Base-by-base conservation (phyloP, 2,888 invertebrate species). In the Buathra laborator region DNA sequence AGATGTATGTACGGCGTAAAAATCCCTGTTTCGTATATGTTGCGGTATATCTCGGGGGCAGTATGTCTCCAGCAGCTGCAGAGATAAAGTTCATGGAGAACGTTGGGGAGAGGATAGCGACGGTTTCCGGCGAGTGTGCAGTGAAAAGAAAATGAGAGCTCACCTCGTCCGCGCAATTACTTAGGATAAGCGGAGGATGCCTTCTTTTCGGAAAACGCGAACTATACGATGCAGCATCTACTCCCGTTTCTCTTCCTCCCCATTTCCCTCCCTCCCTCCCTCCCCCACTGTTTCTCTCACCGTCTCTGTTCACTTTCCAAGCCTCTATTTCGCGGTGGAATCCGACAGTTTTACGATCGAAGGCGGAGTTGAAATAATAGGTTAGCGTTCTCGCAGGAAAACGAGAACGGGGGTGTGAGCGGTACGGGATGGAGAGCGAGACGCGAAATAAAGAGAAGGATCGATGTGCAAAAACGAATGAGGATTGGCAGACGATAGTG, bases 291-390 rank as follows among this genome's bases (percentile, higher is more conserved):
- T 53, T 10, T 56, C 56, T 9, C 19, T 24, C 56, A 10, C 19
- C 9, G 56, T 51, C 44, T 59, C 32, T 70, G 66, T 56, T n/a
- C 66, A 59, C 29, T 81, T 76, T 80, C 59, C 76, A 32, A 72
- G 72, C 72, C 81, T 84, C 72, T 81, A 81, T 84, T 81, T 74
- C 81, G 81, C 77, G 72, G 68, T 84, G 62, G 68, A 84, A 84
- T 84, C 84, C 84, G 84, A 84, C 84, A 81, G 84, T 77, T 84
- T 84, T 84, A 84, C 84, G 84, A 84, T 84, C 76, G 68, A 66
- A 46, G 44, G 67, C 71, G 62, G 72, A 81, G 80, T 84, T 81
- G 72, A 84, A 84, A 84, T 84, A 84, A 84, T 81, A 84, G 84
- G 77, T 77, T 72, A 59, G 81, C 80, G 12, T 32, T 81, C 81